Base-by-base conservation (phyloP, 2,888 invertebrate genomes). In the Cloeon dipterum region DNA sequence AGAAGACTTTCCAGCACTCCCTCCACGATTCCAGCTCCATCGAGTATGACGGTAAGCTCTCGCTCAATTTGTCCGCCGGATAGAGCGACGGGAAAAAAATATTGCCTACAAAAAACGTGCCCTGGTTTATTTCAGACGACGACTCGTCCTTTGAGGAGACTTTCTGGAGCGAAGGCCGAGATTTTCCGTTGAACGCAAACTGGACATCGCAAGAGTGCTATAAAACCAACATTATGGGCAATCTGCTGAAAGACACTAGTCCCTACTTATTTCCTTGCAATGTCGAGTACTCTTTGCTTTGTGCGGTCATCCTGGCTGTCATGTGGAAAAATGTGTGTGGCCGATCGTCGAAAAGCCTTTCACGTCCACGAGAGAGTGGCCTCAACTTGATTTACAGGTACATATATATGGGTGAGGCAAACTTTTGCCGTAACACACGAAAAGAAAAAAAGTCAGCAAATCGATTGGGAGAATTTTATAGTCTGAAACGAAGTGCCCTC, bases 151-250 rank as follows among this genome's bases (percentile, higher is more conserved):
- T 5, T 13, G 29, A 8, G 29, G 13, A 16, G 29, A 29, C 16
- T 16, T 7, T 29, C n/a, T 11, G n/a, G n/a, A n/a, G n/a, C n/a
- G n/a, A n/a, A n/a, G n/a, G n/a, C n/a, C n/a, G n/a, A 7, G 29
- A 5, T 8, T 5, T 29, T 29, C 23, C 23, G 10, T 25, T 8
- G 25, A 23, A 23, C 25, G 8, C 8, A 16, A 29, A n/a, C n/a
- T 13, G 29, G 29, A 14, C 29, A 7, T 7, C 13, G n/a, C 8
- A 23, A n/a, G 25, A 23, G 25, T 74, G 74, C 48, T 58, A 66
- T 11, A 60, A 72, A 40, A 62, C 68, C 1, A 70, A 73, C 46
- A 71, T 75, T 34, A 74, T 75, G 71, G 74, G 73, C 3, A 60
- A 67, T n/a, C 50, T 75, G 36, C 63, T 75, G 3, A 72, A 74